A percentile compares a stretch with the other conserved stretches of the same genome.
Conservation (phyloP, 2,888 invertebrate genomes). For the Spialia ferax region DNA sequence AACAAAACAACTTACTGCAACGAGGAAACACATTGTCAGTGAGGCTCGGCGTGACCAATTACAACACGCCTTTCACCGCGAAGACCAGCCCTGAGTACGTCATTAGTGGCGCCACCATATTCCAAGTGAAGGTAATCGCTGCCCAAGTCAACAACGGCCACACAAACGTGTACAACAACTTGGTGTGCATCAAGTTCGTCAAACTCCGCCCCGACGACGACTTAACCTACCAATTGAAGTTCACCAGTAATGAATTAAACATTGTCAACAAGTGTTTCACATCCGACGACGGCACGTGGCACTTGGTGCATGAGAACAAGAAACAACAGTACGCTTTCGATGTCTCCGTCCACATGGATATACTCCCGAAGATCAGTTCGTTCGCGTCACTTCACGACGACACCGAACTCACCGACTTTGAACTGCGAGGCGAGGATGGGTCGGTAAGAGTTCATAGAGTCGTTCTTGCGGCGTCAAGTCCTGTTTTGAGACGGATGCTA, state of each 20-base stretch:
- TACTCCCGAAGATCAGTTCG: slow-evolving; percentile 52
- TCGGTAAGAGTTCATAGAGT: slow-evolving; percentile 60
- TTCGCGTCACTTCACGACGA: slow-evolving; percentile 57
- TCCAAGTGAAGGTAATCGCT: slow-evolving; percentile 53
- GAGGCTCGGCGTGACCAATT: slow-evolving; percentile 52
- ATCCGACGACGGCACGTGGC: slow-evolving; percentile 62
- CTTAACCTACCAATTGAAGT: slow-evolving; percentile 53
- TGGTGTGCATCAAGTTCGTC: slow-evolving; percentile 56
- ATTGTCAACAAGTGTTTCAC: slow-evolving; percentile 53
- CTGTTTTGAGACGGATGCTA: slow-evolving; percentile 61
- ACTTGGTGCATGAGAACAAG: slow-evolving; percentile 55
- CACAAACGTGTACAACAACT: slow-evolving; percentile 55
- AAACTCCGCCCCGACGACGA: slow-evolving; percentile 53
- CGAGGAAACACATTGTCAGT: slow-evolving; percentile 55
- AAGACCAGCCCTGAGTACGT: slow-evolving; percentile 54
- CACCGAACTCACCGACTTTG: slow-evolving; percentile 63
- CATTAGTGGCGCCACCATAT: slow-evolving; percentile 53
- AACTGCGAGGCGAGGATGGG: slow-evolving; percentile 61
- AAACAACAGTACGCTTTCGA: slow-evolving; percentile 56
- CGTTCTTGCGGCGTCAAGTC: slow-evolving; percentile 61
- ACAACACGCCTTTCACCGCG: slow-evolving; percentile 53
- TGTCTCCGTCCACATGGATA: slow-evolving; percentile 53
- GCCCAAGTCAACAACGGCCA: slow-evolving; percentile 54
- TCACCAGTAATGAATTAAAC: slow-evolving; percentile 53
- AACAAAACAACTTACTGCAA: slow-evolving; percentile 52